A percentile compares a stretch with the other conserved stretches of the same genome.
Conservation (phyloP, 2,888 invertebrate species). For the Melieria picta region DNA sequence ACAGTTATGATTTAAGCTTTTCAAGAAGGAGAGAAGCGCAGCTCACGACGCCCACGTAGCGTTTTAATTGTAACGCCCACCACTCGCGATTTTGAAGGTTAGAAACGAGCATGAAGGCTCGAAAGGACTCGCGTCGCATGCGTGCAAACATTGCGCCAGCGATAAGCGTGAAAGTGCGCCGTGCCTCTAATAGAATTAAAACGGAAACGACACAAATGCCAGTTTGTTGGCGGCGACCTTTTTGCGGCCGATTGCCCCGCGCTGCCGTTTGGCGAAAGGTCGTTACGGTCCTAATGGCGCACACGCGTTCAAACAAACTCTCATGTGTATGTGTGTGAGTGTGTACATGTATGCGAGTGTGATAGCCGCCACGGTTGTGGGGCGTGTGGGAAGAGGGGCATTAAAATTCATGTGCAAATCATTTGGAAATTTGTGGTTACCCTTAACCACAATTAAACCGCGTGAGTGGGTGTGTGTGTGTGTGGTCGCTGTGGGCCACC, state of each 20-base stretch:
- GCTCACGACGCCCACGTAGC: neutral
- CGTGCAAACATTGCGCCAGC: conserved; percentile 27
- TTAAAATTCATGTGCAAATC: conserved; percentile 37
- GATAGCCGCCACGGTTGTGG: neutral
- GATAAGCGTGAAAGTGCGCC: conserved; percentile 30
- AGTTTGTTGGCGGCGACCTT: conserved; percentile 18
- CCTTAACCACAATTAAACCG: too few relatives aligned
- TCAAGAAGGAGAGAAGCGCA: neutral
- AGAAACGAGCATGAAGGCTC: neutral
- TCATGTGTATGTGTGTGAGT: too few relatives aligned
- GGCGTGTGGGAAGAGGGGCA: neutral
- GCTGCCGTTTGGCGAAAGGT: neutral
- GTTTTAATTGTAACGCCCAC: neutral
- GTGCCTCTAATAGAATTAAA: conserved; percentile 22
- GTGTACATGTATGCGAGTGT: neutral
- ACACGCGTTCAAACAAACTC: neutral
- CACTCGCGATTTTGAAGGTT: neutral
- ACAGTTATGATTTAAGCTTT: conserved; percentile 24
- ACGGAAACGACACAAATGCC: conserved; percentile 19
- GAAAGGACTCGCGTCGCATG: neutral
- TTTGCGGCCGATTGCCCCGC: neutral
- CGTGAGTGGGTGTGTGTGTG: too few relatives aligned
- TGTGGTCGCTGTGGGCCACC: too few relatives aligned
- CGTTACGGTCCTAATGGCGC: neutral
- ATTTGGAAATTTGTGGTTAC: conserved; percentile 28